Evolutionary conservation across 1,140 invertebrate species (phyloP), one percentile per base, ranked within the genome.

Genomic region (Araneus ventricosus): DNA sequence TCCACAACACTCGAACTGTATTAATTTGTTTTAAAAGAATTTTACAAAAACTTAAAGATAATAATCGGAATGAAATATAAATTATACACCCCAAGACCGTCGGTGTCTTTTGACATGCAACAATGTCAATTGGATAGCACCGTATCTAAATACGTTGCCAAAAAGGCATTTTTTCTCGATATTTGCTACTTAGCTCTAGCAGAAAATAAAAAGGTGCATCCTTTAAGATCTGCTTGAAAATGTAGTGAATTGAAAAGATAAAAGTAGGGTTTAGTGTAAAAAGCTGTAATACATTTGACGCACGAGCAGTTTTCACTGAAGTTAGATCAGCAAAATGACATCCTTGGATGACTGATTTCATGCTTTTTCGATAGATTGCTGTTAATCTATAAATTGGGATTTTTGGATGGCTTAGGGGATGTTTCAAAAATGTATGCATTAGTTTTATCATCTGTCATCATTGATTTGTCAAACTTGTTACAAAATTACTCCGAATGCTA

Each of bases 311-410:
- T 75, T 75, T 37, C 30, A 20, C 30, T 34, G 17, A 30, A 30
- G 70, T 17, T 75, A 17, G 30, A 75, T 14, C 27, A 37, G 4
- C 34, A 75, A 75, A 75, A 34, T 75, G 14, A 34, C 34, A 34
- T 34, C 30, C 34, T 75, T 75, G 70, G 30, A 34, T 75, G 70
- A 75, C 30, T 75, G 34, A 20, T 75, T 75, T 75, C 70, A 20
- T 37, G 30, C 17, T 37, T 37, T 30, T 34, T 37, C 30, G 17
- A 75, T 20, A 20, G 70, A 67, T 37, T 75, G 8, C 34, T 22
- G 30, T 20, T 75, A 75, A 75, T 75, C 70, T 75, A 75, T 75
- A 75, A 75, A 75, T 75, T 75, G 34, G 20, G 30, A 75, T 17
- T 75, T 34, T 34, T 20, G 20, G 30, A 75, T 34, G 20, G 70